Percentiles rank a stretch among this genome's conserved stretches.
phyloP scores from a whole-genome alignment of 2,113 vertebrate species.

The Fregetta grallaria region DNA sequence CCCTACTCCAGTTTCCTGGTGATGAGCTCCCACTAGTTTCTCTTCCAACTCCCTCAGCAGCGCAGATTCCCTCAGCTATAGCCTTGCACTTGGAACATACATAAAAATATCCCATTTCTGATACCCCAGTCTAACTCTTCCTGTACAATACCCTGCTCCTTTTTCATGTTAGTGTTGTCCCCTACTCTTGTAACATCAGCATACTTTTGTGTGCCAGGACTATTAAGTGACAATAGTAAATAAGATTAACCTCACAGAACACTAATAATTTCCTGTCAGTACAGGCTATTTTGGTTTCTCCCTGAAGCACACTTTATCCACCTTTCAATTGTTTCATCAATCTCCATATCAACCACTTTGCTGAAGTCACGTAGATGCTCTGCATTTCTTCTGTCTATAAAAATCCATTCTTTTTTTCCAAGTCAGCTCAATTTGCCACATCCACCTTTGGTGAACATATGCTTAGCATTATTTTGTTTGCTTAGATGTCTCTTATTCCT shows the following conservation, averaged over 20 bases:
- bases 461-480: neutral
- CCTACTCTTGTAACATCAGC: neutral
- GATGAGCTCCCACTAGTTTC: neutral
- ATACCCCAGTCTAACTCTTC: neutral
- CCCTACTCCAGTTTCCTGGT: neutral
- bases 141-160: neutral
- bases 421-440: neutral
- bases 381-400: neutral
- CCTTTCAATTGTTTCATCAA: neutral
- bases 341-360: neutral
- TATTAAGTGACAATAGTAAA: neutral
- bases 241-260: neutral
- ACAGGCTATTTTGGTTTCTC: neutral
- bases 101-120: neutral
- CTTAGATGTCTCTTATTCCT: neutral
- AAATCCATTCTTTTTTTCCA: neutral
- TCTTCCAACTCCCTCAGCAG: neutral
- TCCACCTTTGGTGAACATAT: neutral
- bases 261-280: neutral
- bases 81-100: neutral
- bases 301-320: neutral
- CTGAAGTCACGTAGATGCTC: neutral
- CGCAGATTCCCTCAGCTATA: neutral
- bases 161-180: neutral
- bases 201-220: neutral